Conservation (phyloP, 2,888 invertebrate species). For the Tipula helvola region DNA sequence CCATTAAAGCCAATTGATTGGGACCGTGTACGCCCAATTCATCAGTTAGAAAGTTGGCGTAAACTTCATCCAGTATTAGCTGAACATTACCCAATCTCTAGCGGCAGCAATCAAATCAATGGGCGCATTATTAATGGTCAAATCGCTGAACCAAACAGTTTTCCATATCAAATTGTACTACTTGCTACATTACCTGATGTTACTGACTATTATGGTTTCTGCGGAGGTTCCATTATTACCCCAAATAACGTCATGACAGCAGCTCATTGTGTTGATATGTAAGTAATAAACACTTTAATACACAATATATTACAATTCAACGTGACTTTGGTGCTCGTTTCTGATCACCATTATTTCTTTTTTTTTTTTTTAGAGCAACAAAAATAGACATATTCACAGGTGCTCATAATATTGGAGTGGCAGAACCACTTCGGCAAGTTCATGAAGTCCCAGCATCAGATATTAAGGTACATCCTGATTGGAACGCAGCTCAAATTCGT, state of each 20-base stretch:
- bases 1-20: too few relatives aligned
- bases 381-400: neutral
- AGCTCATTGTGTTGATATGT: neutral
- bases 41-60: too few relatives aligned
- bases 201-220: too few relatives aligned
- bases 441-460: neutral
- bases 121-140: too few relatives aligned
- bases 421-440: neutral
- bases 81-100: too few relatives aligned
- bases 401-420: neutral
- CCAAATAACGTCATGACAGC: neutral
- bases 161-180: slow-evolving; percentile 9
- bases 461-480: neutral
- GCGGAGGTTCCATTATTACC: neutral
- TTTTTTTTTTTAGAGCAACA: neutral
- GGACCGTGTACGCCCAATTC: too few relatives aligned
- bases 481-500: neutral
- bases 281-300: neutral
- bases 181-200: neutral
- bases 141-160: neutral
- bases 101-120: too few relatives aligned
- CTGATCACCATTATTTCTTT: too few relatives aligned
- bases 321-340: neutral
- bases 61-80: too few relatives aligned
- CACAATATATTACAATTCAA: neutral